Evolutionary conservation across 2,113 vertebrate species (phyloP), one percentile per base, ranked within the genome.

Genomic region (Albula glossodonta): DNA sequence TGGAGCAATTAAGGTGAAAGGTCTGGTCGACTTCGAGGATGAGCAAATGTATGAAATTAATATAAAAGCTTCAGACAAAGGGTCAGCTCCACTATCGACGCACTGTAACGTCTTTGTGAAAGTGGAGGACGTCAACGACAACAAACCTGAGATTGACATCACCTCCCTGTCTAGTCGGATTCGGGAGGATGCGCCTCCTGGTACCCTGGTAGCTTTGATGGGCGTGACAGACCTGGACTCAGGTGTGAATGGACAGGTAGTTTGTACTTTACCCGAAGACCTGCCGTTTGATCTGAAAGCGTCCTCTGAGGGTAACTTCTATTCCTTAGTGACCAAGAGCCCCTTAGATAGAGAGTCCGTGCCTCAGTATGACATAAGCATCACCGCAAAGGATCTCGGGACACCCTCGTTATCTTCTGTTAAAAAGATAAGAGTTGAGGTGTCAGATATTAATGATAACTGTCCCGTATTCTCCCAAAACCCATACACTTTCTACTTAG

Each of bases 371-470:
- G 83, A 92, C 1, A 85, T 94, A 0, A 94, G 88, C 83, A 90
- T 95, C 63, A 82, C 87, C 25, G 92, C 93, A 31, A 93, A 86
- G 88, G 94, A 95, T 84, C 81, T 84, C 8, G 93, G 93, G 1
- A 82, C 91, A 0, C 88, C 85, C 0, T 13, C 92, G 3, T 82
- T 94, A 78, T 91, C 91, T 4, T 88, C 91, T 15, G 25, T 92
- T 0, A 93, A 87, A 83, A 93, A 88, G 57, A 87, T 96, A 2
- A 89, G 82, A 77, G 90, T 96, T 1, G 88, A 81, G 41, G 86
- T 96, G 41, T 92, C 94, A 84, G 95, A 96, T 89, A 89, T 95
- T 19, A 94, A 94, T 87, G 93, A 94, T 41, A 94, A 94, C 79
- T 88, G 85, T 51, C 93, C 91, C 41, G 80, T 90, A 80, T 95